Percentiles rank a stretch among this genome's conserved stretches.
These are phyloP conservation scores for Mamestra configurata DNA, from an alignment of 1,140 invertebrate species.

Conservation along the genomic window DNA sequence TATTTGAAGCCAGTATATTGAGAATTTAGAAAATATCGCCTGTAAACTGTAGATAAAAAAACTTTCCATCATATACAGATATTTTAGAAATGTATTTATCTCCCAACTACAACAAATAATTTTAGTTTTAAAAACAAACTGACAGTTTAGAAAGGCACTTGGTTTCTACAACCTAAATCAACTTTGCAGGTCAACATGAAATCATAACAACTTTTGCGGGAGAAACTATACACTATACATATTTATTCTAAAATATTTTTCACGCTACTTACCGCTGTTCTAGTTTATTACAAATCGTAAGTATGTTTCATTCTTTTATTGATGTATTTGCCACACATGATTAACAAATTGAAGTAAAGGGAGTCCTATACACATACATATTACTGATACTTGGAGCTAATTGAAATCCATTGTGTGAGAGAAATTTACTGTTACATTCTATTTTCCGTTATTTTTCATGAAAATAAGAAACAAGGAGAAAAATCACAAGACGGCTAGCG, in stretches of 20 bases:
- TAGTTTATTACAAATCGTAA: conserved; percentile 77
- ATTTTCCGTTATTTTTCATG: conserved; percentile 85
- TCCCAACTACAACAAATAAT: neutral
- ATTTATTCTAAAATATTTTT: conserved; percentile 58
- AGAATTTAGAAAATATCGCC: conserved; percentile 8
- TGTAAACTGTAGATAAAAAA: neutral
- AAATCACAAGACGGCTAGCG: conserved; percentile 76
- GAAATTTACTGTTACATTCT: conserved; percentile 76
- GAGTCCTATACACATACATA: conserved; percentile 61
- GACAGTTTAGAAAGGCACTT: conserved; percentile 72
- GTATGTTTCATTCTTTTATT: conserved; percentile 85
- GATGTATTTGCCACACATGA: conserved; percentile 81
- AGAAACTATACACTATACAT: conserved; percentile 52
- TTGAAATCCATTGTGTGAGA: conserved; percentile 61
- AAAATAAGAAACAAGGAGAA: conserved; percentile 80
- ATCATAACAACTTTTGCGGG: conserved; percentile 44
- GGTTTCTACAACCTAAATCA: conserved; percentile 50
- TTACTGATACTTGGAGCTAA: conserved; percentile 57
- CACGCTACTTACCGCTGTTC: conserved; percentile 77
- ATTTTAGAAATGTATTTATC: neutral
- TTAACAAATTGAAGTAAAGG: conserved; percentile 64
- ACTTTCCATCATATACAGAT: neutral
- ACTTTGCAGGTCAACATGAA: conserved; percentile 54
- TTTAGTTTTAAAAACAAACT: conserved; percentile 61
- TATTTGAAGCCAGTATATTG: conserved; percentile 25